Evolutionary conservation across 2,888 invertebrate genomes (phyloP), one percentile per base, ranked within the genome.

Genomic region (Argyresthia albistria): DNA sequence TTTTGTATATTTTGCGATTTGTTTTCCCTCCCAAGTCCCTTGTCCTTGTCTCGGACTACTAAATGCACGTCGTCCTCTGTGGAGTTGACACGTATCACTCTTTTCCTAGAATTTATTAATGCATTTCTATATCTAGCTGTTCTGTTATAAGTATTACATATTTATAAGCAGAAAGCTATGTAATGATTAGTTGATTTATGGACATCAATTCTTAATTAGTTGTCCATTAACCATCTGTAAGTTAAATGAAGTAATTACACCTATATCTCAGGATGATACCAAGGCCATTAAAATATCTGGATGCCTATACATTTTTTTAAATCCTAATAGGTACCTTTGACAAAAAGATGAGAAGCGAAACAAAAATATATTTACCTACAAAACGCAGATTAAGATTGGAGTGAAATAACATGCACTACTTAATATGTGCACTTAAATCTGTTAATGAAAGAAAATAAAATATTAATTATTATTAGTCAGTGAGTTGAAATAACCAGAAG

Each of bases 11-110:
- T 92, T 90, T 93, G 93, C 76, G 91, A 91, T 89, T 93, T 93
- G 88, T 91, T 93, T 88, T 93, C 92, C 80, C 89, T 91, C 72
- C 90, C 89, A 78, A 89, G 88, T 84, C 91, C 91, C 76, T 91
- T 90, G 88, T 92, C 91, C 76, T 91, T 90, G 88, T 92, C 92
- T 77, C 90, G 90, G 75, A 91, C 90, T 81, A 93, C 91, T 87
- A 93, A 89, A 88, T 91, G 91, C 84, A 92, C 91, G 86, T 92
- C 91, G 88, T 93, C 92, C 78, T 91, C 90, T 84, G 91, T 90
- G 88, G 89, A 91, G 90, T 90, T 91, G 88, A 91, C 90, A 90
- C 91, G 91, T 84, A 91, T 90, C 89, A 91, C 91, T 89, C 91
- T 90, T 89, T 91, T 91, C 88, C 91, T 91, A 91, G 88, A 91